Percentiles rank a stretch among this genome's conserved stretches.
phyloP scores from a whole-genome alignment of 2,113 vertebrate genomes.

The Pluvianellus socialis region DNA sequence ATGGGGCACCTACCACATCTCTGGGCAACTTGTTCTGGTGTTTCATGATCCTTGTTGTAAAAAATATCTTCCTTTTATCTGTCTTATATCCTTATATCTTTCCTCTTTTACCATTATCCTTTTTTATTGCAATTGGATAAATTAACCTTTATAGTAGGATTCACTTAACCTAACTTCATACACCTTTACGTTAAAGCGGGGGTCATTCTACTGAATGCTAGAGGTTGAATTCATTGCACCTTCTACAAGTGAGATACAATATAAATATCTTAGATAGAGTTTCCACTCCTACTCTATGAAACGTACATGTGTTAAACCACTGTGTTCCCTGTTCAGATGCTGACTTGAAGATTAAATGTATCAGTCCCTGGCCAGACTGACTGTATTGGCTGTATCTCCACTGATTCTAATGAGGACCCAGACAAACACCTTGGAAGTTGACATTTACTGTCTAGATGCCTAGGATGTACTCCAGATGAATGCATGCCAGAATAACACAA shows the following conservation, averaged over 20 bases:
- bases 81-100: neutral
- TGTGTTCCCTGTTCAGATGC: neutral
- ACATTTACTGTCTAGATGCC: neutral
- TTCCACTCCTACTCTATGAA: neutral
- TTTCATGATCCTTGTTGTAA: neutral
- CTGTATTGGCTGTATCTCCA: neutral
- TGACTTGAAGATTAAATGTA: neutral
- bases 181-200: neutral
- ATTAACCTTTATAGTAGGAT: neutral
- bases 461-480: neutral
- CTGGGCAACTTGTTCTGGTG: neutral
- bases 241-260: neutral
- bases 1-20: neutral
- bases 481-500: rapidly evolving
- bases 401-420: neutral
- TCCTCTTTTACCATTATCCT: neutral
- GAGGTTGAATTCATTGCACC: neutral
- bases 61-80: neutral
- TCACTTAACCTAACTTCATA: neutral
- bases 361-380: neutral
- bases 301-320: neutral
- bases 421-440: neutral
- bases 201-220: neutral
- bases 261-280: neutral
- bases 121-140: neutral